Evolutionary conservation across 1,140 invertebrate species (phyloP).

Genomic region (Bemisia tabaci): DNA sequence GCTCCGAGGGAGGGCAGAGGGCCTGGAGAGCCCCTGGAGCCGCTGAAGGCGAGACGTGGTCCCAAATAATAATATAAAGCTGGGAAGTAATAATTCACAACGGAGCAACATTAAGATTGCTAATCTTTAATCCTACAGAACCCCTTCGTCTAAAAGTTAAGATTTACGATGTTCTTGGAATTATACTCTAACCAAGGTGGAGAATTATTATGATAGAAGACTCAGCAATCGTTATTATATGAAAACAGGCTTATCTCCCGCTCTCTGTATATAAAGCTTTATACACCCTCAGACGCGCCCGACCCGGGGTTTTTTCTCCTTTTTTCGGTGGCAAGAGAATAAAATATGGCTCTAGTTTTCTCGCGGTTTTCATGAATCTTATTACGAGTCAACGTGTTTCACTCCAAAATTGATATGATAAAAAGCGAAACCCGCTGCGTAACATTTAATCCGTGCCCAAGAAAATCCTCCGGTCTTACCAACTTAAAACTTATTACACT

Average conservation of each 20-base stretch:
- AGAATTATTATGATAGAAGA: slow-evolving; percentile 25
- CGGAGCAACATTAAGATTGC: slow-evolving; percentile 43
- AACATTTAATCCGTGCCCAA: slow-evolving; percentile 17
- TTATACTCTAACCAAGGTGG: slow-evolving; percentile 36
- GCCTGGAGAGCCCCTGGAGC: background rate
- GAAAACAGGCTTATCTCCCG: slow-evolving; percentile 20
- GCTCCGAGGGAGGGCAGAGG: background rate
- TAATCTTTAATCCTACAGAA: slow-evolving; percentile 51
- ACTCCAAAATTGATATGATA: slow-evolving; percentile 18
- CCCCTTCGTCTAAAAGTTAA: slow-evolving; percentile 48
- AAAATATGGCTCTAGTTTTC: slow-evolving; percentile 20
- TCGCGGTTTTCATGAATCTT: slow-evolving; percentile 23
- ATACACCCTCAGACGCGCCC: slow-evolving; percentile 9
- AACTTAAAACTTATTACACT: background rate
- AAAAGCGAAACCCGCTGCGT: slow-evolving; percentile 13
- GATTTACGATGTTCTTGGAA: slow-evolving; percentile 48
- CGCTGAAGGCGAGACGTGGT: background rate
- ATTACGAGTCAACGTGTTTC: slow-evolving; percentile 15
- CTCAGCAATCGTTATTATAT: slow-evolving; percentile 25
- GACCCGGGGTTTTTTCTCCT: background rate
- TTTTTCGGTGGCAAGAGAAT: slow-evolving; percentile 16
- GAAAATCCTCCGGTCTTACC: background rate
- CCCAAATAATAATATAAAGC: slow-evolving; percentile 5
- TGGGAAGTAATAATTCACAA: slow-evolving; percentile 25
- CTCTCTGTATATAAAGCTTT: slow-evolving; percentile 20